Evolutionary conservation across 2,888 invertebrate species (phyloP).

Genomic region (Liodrosophila aerea): DNA sequence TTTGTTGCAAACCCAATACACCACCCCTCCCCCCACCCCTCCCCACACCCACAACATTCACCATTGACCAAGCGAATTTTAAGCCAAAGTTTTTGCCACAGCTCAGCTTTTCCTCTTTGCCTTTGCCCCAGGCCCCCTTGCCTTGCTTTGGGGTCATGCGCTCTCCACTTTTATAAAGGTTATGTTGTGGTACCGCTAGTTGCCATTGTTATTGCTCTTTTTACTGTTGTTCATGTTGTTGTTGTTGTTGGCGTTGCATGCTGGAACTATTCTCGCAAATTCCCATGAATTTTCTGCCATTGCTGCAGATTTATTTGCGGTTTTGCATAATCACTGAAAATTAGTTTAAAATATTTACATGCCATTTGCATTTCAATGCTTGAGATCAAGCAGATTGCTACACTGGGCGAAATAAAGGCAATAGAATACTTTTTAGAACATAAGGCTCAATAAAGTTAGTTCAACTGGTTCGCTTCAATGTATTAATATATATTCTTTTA

Average conservation of each 20-base stretch:
- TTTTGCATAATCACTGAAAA: conserved; percentile 77
- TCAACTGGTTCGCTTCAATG: too few relatives aligned
- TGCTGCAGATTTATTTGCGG: conserved; percentile 78
- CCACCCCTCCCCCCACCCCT: not conserved
- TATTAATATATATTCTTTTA: too few relatives aligned
- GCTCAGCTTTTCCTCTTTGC: conserved; percentile 9
- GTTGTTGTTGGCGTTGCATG: conserved; percentile 1
- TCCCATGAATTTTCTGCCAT: conserved; percentile 55
- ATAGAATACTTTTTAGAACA: too few relatives aligned
- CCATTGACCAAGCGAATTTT: conserved; percentile 41
- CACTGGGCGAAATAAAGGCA: too few relatives aligned
- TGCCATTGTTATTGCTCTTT: conserved; percentile 17
- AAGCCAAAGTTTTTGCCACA: conserved; percentile 53
- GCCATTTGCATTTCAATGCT: conserved; percentile 72
- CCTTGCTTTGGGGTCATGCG: conserved; percentile 36
- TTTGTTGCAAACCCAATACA: conserved; percentile 49
- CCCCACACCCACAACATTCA: not conserved
- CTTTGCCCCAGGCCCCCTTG: not conserved
- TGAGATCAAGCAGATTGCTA: conserved; percentile 38
- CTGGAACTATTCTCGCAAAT: conserved; percentile 15
- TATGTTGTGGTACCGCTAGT: conserved; percentile 54
- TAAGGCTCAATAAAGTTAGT: too few relatives aligned
- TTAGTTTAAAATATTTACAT: conserved; percentile 76
- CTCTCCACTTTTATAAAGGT: conserved; percentile 32
- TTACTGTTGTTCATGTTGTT: conserved; percentile 8